phyloP scores from a whole-genome alignment of 2,797 vertebrate species.

The Arctocebus calabarensis region DNA sequence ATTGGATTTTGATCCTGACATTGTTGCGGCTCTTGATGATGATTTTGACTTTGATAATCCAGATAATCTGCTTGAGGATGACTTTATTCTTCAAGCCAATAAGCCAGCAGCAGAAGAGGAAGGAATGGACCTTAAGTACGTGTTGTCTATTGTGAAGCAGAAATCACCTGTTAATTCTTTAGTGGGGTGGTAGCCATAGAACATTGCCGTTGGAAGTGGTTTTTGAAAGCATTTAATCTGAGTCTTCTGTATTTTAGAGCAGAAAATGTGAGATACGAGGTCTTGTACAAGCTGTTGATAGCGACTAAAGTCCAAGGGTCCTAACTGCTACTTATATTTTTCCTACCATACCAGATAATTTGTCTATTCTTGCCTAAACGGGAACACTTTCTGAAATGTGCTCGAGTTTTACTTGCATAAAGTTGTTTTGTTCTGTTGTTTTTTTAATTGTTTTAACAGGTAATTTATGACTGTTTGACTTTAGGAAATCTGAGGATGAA shows the following conservation, averaged over 20 bases:
- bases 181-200: background rate
- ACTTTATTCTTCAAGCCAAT: constrained; percentile 95
- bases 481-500: constrained; percentile 81
- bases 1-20: constrained; percentile 97
- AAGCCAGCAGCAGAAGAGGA: constrained; percentile 65
- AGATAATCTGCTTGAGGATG: constrained; percentile 95
- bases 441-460: constrained; percentile 39
- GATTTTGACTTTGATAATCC: constrained; percentile 97
- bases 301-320: background rate
- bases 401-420: background rate
- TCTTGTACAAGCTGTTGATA: background rate
- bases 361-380: background rate
- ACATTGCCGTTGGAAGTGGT: background rate
- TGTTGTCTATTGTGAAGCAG: constrained; percentile 7
- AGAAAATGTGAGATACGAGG: background rate
- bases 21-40: constrained; percentile 96
- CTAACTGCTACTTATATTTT: background rate
- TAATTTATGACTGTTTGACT: constrained; percentile 2
- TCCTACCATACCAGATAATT: background rate
- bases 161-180: background rate
- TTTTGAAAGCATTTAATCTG: background rate
- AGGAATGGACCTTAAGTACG: constrained; percentile 82
- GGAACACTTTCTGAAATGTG: background rate
- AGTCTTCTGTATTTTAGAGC: background rate
- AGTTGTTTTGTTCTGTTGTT: constrained; percentile 22